Evolutionary conservation across 2,113 vertebrate species (phyloP), one percentile per base, ranked within the genome.

Genomic region (Oplegnathus fasciatus): DNA sequence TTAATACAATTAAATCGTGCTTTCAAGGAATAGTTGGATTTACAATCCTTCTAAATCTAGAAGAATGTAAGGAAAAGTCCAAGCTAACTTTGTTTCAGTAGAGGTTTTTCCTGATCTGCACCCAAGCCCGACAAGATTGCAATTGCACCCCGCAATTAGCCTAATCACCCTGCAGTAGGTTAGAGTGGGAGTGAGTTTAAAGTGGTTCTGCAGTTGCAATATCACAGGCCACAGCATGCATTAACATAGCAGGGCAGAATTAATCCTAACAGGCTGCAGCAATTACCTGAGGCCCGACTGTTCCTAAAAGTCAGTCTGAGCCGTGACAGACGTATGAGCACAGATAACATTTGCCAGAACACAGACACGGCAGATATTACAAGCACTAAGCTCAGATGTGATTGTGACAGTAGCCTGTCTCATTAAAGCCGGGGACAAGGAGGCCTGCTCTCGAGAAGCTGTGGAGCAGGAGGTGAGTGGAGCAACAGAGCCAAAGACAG

Each of bases 271-370:
- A 83, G 77, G 67, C 72, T 76, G 83, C 48, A 54, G 75, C 79
- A 89, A 88, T 89, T 90, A 84, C 86, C 71, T 78, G 70, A 77
- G 72, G 62, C 65, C 70, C 58, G 28, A 48, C 83, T 75, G 64
- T 84, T 85, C 76, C 71, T 76, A 44, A 86, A 82, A 86, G 71
- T 84, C 86, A 71, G 40, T 46, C 46, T 48, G 48, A 66, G 71
- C 54, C 0, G 42, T 75, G 55, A 80, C 77, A 83, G 86, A 87
- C 73, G 18, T 71, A 76, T 78, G 42, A 83, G 82, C 88, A 82
- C 86, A 80, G 91, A 91, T 94, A 90, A 85, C 88, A 88, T 86
- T 90, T 91, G 86, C 82, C 76, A 85, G 83, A 87, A 90, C 92
- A 93, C 77, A 84, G 84, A 80, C 83, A 81, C 58, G 52, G 62